phyloP scores from a whole-genome alignment of 2,797 vertebrate genomes.

The Eidolon dupreanum region DNA sequence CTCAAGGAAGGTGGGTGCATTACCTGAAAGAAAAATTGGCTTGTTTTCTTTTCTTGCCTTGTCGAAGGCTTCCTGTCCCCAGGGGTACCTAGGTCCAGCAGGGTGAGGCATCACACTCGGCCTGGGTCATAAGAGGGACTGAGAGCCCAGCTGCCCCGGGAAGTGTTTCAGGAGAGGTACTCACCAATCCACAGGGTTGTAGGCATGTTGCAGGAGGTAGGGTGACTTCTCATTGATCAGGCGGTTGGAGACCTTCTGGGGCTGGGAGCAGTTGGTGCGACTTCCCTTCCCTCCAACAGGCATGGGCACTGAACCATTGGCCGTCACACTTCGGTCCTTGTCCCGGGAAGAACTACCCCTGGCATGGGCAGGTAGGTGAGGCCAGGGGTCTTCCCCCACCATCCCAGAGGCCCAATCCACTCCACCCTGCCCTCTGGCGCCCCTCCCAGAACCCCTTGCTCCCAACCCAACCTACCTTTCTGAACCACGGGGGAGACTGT shows the following conservation, averaged over 20 bases:
- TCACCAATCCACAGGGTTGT: slow-evolving; percentile 97
- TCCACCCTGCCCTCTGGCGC: background rate
- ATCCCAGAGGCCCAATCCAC: background rate
- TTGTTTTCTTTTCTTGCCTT: slow-evolving; percentile 94
- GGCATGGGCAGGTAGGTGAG: background rate
- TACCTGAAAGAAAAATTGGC: slow-evolving; percentile 95
- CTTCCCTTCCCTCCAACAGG: slow-evolving; percentile 68
- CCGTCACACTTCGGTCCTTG: slow-evolving; percentile 64
- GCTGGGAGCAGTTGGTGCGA: background rate
- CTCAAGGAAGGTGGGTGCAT: background rate
- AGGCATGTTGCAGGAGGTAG: slow-evolving; percentile 94
- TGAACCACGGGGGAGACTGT: slow-evolving; percentile 74
- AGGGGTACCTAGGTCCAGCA: slow-evolving; percentile 90
- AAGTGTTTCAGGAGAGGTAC: background rate
- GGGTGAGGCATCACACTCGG: background rate
- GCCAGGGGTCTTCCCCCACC: background rate
- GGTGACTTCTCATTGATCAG: slow-evolving; percentile 93
- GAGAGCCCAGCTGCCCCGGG: background rate
- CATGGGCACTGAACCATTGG: slow-evolving; percentile 74
- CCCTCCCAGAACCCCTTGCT: background rate
- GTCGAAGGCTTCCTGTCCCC: slow-evolving; percentile 96
- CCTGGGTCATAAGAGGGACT: rapidly evolving
- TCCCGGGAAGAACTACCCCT: slow-evolving; percentile 73
- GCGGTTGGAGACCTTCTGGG: slow-evolving; percentile 85
- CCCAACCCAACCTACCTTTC: slow-evolving; percentile 67